Base-by-base conservation (phyloP, 1,140 invertebrate species). In the Luehdorfia chinensis region DNA sequence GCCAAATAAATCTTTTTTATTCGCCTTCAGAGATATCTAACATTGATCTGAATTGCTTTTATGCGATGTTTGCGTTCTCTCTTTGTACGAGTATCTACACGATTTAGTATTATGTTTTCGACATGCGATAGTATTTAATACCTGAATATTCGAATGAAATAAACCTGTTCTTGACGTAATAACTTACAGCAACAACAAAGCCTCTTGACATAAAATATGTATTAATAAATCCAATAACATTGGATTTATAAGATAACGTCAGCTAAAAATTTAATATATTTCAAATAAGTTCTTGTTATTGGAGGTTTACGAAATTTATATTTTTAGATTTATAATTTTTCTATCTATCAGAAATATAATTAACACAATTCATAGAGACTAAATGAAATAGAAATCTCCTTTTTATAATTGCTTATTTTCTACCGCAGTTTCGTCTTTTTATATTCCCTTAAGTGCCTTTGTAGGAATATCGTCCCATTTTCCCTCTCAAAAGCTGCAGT, bases 21-120 rank as follows among this genome's bases (percentile, higher is more conserved):
- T 69, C 59, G 44, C 37, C 65, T 56, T 50, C 61, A 36, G 66
- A 71, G 77, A 81, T 75, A 72, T 70, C 70, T 64, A 69, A 61
- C 67, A 65, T 74, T 72, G 76, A 80, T 80, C 74, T 64, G 64
- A 72, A 78, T 76, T 44, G 73, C 75, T 83, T 85, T 81, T 83
- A 85, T 83, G 65, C 54, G 66, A 74, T 81, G 75, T 84, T 84
- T 81, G 67, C 64, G 63, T 73, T 77, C 57, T 60, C 71, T 63
- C 59, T 68, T 58, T 63, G 63, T 70, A n/a, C n/a, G n/a, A n/a
- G n/a, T n/a, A 66, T 74, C 61, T 63, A 51, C 44, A 50, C 78
- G 75, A 84, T 81, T 78, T 79, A 84, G 43, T 65, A 48, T 59
- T 70, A 68, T 78, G 64, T 67, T 67, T 67, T 76, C 69, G 63